phyloP scores from a whole-genome alignment of 2,797 vertebrate species.

The Moxostoma hubbsi region DNA sequence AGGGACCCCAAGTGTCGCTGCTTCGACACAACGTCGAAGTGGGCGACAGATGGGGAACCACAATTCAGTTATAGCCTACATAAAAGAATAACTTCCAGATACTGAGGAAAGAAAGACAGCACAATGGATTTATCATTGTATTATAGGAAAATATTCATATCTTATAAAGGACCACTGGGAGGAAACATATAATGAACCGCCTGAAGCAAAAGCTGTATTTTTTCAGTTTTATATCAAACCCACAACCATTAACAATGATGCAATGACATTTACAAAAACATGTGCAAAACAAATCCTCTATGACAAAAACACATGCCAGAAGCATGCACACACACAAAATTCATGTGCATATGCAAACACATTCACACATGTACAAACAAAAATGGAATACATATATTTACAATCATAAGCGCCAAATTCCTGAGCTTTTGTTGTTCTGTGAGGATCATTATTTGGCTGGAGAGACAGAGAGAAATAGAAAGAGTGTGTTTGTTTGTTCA shows the following conservation, averaged over 20 bases:
- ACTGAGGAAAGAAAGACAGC: slow-evolving; percentile 68
- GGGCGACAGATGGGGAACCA: too few species aligned
- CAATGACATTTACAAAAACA: slow-evolving; percentile 60
- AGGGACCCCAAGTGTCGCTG: too few species aligned
- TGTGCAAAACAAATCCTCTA: slow-evolving; percentile 1
- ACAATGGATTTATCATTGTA: slow-evolving; percentile 51
- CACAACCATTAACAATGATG: slow-evolving; percentile 27
- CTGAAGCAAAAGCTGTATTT: slow-evolving; percentile 29
- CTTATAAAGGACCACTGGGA: slow-evolving; percentile 52
- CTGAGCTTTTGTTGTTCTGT: slow-evolving; percentile 22
- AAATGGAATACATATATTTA: slow-evolving; percentile 39
- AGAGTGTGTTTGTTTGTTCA: background rate
- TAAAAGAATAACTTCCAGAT: slow-evolving; percentile 69
- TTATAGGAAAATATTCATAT: slow-evolving; percentile 7
- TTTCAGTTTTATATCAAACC: slow-evolving; percentile 25
- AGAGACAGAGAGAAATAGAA: background rate
- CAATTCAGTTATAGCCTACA: slow-evolving; percentile 74
- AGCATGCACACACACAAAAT: slow-evolving; percentile 8
- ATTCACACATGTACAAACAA: slow-evolving; percentile 5
- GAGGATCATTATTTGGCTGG: slow-evolving; percentile 28
- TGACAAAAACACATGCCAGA: slow-evolving; percentile 37
- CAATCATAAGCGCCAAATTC: slow-evolving; percentile 42
- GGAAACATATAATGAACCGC: slow-evolving; percentile 73
- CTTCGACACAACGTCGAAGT: too few species aligned
- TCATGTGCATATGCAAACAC: slow-evolving; percentile 19